phyloP scores from a whole-genome alignment of 2,888 invertebrate species.

The Prenolepis imparis region DNA sequence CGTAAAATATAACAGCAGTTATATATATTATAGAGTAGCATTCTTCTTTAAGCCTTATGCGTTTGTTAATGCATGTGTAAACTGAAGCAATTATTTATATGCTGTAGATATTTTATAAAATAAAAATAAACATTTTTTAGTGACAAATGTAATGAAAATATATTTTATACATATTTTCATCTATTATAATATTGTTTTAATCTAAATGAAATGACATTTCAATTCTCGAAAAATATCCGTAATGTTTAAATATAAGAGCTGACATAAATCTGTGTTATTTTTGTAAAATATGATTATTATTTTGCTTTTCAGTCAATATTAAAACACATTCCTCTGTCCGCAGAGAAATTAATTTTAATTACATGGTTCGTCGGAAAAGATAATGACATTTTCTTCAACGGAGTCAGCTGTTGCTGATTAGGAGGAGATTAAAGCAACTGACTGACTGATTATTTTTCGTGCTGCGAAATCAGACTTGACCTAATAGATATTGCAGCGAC shows the following conservation, averaged over 20 bases:
- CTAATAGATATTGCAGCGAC: slow-evolving; percentile 61
- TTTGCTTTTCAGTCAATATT: neutral
- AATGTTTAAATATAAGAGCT: neutral
- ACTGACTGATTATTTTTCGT: slow-evolving; percentile 70
- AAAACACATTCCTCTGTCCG: neutral
- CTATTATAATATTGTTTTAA: neutral
- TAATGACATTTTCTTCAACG: neutral
- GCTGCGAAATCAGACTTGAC: slow-evolving; percentile 73
- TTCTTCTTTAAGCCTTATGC: neutral
- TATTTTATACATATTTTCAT: neutral
- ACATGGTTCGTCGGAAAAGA: neutral
- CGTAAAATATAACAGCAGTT: neutral
- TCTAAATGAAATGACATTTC: neutral
- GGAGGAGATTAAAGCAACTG: slow-evolving; percentile 44
- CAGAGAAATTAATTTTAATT: neutral
- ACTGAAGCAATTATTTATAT: slow-evolving; percentile 7
- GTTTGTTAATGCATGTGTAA: neutral
- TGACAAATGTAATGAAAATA: neutral
- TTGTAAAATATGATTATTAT: neutral
- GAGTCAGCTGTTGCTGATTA: slow-evolving; percentile 20
- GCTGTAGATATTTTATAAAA: slow-evolving; percentile 6
- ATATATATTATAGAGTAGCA: neutral
- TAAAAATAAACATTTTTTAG: slow-evolving; percentile 21
- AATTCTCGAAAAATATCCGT: neutral
- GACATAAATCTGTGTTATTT: neutral